Percentiles rank a stretch among this genome's conserved stretches.
Evolutionary conservation across 2,113 vertebrate species (phyloP).

Genomic region (Podarcis muralis): DNA sequence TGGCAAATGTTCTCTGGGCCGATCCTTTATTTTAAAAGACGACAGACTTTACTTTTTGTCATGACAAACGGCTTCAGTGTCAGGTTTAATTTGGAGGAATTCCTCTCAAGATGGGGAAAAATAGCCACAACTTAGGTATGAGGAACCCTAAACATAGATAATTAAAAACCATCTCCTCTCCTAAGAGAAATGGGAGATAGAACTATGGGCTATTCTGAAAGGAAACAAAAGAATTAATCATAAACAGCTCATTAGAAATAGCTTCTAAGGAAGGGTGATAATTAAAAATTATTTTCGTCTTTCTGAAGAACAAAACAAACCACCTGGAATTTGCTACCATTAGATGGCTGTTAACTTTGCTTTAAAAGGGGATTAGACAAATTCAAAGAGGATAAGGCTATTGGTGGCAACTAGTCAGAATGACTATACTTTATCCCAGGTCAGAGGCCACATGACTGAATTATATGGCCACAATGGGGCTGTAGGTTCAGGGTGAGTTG

Average conservation of each 20-base stretch:
- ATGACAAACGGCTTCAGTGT: constrained; percentile 47
- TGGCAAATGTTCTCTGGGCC: constrained; percentile 36
- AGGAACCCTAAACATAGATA: constrained; percentile 23
- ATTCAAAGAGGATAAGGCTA: neutral
- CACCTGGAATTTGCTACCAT: neutral
- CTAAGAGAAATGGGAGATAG: constrained; percentile 25
- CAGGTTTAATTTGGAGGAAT: constrained; percentile 40
- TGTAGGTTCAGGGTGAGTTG: no score
- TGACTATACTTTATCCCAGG: no score
- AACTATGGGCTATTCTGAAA: constrained; percentile 24
- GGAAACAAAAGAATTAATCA: constrained; percentile 41
- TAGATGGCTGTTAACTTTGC: neutral
- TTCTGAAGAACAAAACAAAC: constrained; percentile 1
- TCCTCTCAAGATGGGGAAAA: constrained; percentile 51
- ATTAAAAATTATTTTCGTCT: constrained; percentile 23
- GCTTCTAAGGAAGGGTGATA: constrained; percentile 12
- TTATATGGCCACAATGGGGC: no score
- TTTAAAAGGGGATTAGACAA: neutral
- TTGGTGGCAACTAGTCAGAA: neutral
- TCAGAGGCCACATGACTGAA: no score
- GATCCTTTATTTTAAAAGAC: constrained; percentile 42
- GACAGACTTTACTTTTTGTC: constrained; percentile 38
- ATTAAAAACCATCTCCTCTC: constrained; percentile 48
- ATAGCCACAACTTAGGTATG: constrained; percentile 30
- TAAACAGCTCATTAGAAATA: constrained; percentile 39